These are phyloP conservation scores for Onychostruthus taczanowskii DNA, from an alignment of 2,113 vertebrate genomes.

Conservation along the genomic window DNA sequence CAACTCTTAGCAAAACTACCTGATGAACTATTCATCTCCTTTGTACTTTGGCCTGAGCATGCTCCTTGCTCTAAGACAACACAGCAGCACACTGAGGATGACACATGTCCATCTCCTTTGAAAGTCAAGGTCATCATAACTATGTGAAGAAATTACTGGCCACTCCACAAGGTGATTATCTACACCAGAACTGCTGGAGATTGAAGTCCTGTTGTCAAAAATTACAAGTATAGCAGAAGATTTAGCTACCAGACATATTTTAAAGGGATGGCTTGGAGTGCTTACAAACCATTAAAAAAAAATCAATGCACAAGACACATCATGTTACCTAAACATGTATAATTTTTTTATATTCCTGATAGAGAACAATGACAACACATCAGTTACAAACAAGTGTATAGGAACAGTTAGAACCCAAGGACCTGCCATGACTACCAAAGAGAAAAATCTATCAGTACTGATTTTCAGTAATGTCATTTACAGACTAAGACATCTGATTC, in stretches of 20 bases:
- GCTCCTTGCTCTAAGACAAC: not conserved
- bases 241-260: not conserved
- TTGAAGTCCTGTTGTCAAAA: not conserved
- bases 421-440: not conserved
- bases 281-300: not conserved
- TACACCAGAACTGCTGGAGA: not conserved
- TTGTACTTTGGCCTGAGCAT: not conserved
- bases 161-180: not conserved
- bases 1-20: not conserved
- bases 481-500: not conserved
- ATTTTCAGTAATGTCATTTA: not conserved
- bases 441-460: not conserved
- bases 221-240: not conserved
- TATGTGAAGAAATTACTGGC: not conserved
- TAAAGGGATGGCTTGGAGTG: not conserved
- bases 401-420: not conserved
- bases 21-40: not conserved
- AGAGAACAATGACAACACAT: not conserved
- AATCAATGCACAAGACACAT: not conserved
- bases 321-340: not conserved
- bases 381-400: not conserved
- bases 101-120: not conserved
- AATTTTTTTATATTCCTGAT: not conserved
- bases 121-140: not conserved
- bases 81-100: fast-evolving